Base-by-base conservation (phyloP, 2,888 invertebrate species). In the Seladonia tumulorum region DNA sequence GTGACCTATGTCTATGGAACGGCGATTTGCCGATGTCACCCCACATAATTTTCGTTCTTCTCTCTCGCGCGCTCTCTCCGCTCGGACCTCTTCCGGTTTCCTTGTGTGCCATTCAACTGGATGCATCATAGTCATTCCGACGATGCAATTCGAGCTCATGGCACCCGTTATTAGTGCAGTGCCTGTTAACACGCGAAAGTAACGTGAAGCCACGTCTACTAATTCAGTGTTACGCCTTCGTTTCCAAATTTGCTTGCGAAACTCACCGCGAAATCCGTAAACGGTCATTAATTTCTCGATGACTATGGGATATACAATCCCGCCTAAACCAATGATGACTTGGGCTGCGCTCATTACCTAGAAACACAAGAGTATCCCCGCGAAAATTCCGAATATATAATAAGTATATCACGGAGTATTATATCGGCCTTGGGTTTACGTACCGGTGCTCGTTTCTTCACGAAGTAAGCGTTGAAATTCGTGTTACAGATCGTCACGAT, bases 331-430 rank as follows among this genome's bases (percentile, higher is more conserved):
- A 90, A 97, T 97, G 87, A 97, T 94, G 0, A 97, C 96, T 94
- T 98, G 98, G n/a, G 97, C 96, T 18, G 97, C 96, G 81, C 97
- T 97, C 97, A 97, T 97, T 95, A 97, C 97, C 95, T 95, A 70
- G 47, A 88, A 78, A 78, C 63, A 39, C 35, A 85, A 86, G 66
- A 76, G 39, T 25, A 72, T 74, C n/a, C 82, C 72, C 74, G 81
- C n/a, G 53, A 70, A 71, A 79, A 70, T 76, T 75, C 39, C 47
- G 29, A 70, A 81, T 79, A 76, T 22, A n/a, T n/a, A n/a, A n/a
- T n/a, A 75, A 68, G 39, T 68, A 68, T 45, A 72, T 77, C 22
- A n/a, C n/a, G 47, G 25, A 16, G 4, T 35, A 35, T 35, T 35
- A 35, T 35, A 75, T 22, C 47, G 53, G 81, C 25, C 47, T 45